A percentile compares a stretch with the other conserved stretches of the same genome.
These are phyloP conservation scores for Drosophila putrida DNA, from an alignment of 2,888 invertebrate genomes.

Conservation along the genomic window DNA sequence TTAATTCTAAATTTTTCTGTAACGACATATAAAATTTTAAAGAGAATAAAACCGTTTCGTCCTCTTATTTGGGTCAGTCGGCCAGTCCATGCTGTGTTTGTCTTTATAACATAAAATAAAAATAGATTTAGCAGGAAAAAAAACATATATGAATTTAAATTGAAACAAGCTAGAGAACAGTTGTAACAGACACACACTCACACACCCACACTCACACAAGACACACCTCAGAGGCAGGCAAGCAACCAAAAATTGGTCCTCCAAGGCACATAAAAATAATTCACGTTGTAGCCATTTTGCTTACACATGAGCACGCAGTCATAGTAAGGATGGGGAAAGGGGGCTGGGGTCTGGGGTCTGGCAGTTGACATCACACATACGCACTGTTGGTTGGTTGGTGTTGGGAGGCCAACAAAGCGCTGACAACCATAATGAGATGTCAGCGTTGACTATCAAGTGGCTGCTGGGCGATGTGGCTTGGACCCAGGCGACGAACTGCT, in stretches of 20 bases:
- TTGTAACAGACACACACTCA: slow-evolving; percentile 5
- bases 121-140: slow-evolving; percentile 39
- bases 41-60: background rate
- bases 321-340: too few relatives aligned
- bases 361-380: slow-evolving; percentile 70
- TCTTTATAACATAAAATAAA: slow-evolving; percentile 29
- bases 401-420: slow-evolving; percentile 53
- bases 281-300: slow-evolving; percentile 74
- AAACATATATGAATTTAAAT: slow-evolving; percentile 61
- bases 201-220: background rate
- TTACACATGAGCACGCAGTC: slow-evolving; percentile 60
- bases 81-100: background rate
- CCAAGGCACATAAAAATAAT: slow-evolving; percentile 76
- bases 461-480: slow-evolving; percentile 51
- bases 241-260: slow-evolving; percentile 71
- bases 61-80: slow-evolving; percentile 1
- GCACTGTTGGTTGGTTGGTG: slow-evolving; percentile 48
- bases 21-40: slow-evolving; percentile 29
- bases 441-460: slow-evolving; percentile 80
- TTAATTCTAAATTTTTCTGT: background rate
- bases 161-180: slow-evolving; percentile 31
- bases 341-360: background rate
- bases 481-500: slow-evolving; percentile 59
- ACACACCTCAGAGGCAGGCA: background rate
- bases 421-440: slow-evolving; percentile 81